Base-by-base conservation (phyloP, 2,113 vertebrate species). In the Bagarius yarrelli region DNA sequence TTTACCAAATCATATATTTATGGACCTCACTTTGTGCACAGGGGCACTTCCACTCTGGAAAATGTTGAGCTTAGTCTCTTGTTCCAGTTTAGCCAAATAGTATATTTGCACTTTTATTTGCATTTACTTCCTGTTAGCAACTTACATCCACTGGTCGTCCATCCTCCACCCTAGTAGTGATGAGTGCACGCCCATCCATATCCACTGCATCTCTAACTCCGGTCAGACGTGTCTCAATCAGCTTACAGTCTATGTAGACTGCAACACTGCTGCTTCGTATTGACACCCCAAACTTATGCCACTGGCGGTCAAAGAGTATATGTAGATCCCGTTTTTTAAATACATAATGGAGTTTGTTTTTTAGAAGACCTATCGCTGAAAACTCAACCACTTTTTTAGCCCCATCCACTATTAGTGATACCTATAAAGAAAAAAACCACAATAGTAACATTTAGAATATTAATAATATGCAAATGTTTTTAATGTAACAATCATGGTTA, bases 141-240 rank as follows among this genome's bases (percentile, higher is more conserved):
- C 96, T 92, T 92, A 99, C 98, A 61, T 98, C 98, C 60, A 98
- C 94, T 74, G 98, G 96, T 50, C 94, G 95, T 88, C 95, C 94
- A 84, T 98, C 95, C n/a, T 93, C 92, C 72, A 95, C 88, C 1
- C 95, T 91, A 3, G 96, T 93, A 23, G 94, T 90, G 86, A 99
- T 96, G 40, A 96, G 88, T 23, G 95, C 94, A 77, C 89, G 93
- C 73, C 96, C 98, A 34, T 86, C 91, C 84, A 90, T 76, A 88
- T 96, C 94, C 55, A 95, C 70, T 27, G 56, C 83, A 63, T 91
- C 90, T 86, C 91, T 95, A 84, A 92, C 92, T 16, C 93, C 93
- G 8, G 91, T 96, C 80, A 90, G 92, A 61, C 90, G 92, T 76
- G 93, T 94, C 82, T 96, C 96, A 87, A 96, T 92, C 82, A 98